These are phyloP conservation scores for Smithornis capensis DNA, from an alignment of 2,113 vertebrate genomes.

Conservation along the genomic window DNA sequence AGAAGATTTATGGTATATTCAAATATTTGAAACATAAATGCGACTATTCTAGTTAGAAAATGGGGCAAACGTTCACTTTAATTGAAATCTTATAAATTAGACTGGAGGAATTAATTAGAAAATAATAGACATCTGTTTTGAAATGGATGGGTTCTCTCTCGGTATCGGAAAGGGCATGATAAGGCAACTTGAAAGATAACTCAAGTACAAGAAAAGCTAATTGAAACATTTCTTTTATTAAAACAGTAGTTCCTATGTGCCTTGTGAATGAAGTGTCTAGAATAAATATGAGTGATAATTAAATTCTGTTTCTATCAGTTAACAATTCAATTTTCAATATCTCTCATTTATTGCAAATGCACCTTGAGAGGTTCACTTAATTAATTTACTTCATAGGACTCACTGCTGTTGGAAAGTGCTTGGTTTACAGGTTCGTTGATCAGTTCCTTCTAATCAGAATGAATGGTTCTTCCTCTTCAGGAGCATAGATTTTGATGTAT, in stretches of 20 bases:
- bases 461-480: not conserved
- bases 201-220: slow-evolving; percentile 2
- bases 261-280: not conserved
- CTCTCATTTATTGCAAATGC: not conserved
- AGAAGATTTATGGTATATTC: not conserved
- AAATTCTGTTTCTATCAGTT: slow-evolving; percentile 1
- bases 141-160: slow-evolving; percentile 23
- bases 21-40: slow-evolving; percentile 43
- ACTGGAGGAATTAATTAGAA: slow-evolving; percentile 51
- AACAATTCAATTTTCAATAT: slow-evolving; percentile 3
- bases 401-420: not conserved
- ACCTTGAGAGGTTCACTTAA: not conserved
- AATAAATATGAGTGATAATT: slow-evolving; percentile 42
- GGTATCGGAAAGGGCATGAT: not conserved
- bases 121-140: slow-evolving; percentile 10
- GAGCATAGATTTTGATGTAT: not conserved
- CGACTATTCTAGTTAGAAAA: slow-evolving; percentile 51
- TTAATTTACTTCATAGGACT: not conserved
- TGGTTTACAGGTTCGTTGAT: not conserved
- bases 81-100: slow-evolving; percentile 33
- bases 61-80: slow-evolving; percentile 25
- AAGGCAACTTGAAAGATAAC: not conserved
- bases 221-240: slow-evolving; percentile 50
- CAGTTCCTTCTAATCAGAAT: not conserved
- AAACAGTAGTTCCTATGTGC: slow-evolving; percentile 11